Evolutionary conservation across 2,888 invertebrate species (phyloP), one percentile per base, ranked within the genome.

Genomic region (Gymnocheta viridis): DNA sequence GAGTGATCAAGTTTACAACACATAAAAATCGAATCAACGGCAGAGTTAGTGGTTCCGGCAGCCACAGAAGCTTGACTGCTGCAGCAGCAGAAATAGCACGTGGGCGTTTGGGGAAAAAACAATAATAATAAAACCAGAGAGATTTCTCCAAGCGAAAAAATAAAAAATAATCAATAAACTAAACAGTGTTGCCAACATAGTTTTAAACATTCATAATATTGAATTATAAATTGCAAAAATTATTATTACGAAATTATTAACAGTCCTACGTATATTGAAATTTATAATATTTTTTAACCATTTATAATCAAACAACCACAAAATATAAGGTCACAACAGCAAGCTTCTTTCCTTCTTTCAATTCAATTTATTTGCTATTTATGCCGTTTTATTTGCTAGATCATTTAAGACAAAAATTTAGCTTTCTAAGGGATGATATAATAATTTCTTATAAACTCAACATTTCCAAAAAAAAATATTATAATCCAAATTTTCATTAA

Each of bases 91-190:
- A 60, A 77, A 64, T 62, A 85, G 88, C 90, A 89, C 89, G 89
- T 89, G 89, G 89, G 89, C 90, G 89, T 89, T 86, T 80, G 47
- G 69, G 69, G 62, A 88, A 88, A 87, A 87, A 88, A 89, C 12
- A 70, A 64, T 54, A 70, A 70, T 35, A 62, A 70, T 64, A 79
- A 54, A 44, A 70, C 12, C 87, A 89, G 88, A 89, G 89, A 89
- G 89, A 88, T 86, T 87, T 87, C 88, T 85, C 85, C 58, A 82
- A 82, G 69, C 64, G 47, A 24, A 51, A 60, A 41, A 24, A 41
- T n/a, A 41, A n/a, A n/a, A 62, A 27, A 10, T 5, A 22, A 56
- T 64, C 32, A 44, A 56, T 19, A 47, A 44, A 2, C 5, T 32
- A 10, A 66, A 35, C 2, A 69, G 81, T 19, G 81, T 29, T 81